phyloP scores from a whole-genome alignment of 64 coral and sea anemone species.

The Montipora sp. region DNA sequence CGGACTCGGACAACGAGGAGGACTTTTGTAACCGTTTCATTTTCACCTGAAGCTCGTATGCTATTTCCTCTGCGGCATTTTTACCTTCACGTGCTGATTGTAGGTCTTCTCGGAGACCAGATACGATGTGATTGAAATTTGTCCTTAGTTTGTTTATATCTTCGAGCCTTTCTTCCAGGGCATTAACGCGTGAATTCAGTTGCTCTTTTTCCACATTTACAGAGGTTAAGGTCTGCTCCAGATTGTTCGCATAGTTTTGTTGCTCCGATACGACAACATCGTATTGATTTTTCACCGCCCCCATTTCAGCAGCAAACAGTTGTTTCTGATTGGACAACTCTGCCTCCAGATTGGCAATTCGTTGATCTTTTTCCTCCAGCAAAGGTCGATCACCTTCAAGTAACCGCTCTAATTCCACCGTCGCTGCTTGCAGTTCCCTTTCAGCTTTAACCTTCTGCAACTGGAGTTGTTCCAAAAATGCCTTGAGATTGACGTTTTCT shows the following conservation, averaged over 20 bases:
- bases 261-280: slow-evolving; percentile 18
- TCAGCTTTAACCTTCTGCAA: slow-evolving; percentile 16
- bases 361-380: slow-evolving; percentile 13
- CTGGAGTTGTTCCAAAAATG: slow-evolving; percentile 6
- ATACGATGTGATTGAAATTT: slow-evolving; percentile 79
- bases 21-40: slow-evolving; percentile 68
- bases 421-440: slow-evolving; percentile 24
- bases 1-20: slow-evolving; percentile 34
- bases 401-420: neutral
- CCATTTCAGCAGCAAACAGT: neutral
- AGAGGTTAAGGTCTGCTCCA: neutral
- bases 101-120: slow-evolving; percentile 80
- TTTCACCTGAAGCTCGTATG: slow-evolving; percentile 58
- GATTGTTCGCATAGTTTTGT: slow-evolving; percentile 29
- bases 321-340: slow-evolving; percentile 9
- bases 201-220: neutral
- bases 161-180: slow-evolving; percentile 26
- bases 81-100: slow-evolving; percentile 75
- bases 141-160: slow-evolving; percentile 52
- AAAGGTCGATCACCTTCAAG: slow-evolving; percentile 21
- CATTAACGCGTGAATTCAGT: slow-evolving; percentile 34
- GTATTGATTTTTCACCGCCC: slow-evolving; percentile 2
- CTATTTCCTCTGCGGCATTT: slow-evolving; percentile 46
- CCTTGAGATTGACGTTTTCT: slow-evolving; percentile 24
- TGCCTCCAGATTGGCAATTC: neutral